Evolutionary conservation across 2,888 invertebrate genomes (phyloP).

Genomic region (Pachycephus smyrnensis): DNA sequence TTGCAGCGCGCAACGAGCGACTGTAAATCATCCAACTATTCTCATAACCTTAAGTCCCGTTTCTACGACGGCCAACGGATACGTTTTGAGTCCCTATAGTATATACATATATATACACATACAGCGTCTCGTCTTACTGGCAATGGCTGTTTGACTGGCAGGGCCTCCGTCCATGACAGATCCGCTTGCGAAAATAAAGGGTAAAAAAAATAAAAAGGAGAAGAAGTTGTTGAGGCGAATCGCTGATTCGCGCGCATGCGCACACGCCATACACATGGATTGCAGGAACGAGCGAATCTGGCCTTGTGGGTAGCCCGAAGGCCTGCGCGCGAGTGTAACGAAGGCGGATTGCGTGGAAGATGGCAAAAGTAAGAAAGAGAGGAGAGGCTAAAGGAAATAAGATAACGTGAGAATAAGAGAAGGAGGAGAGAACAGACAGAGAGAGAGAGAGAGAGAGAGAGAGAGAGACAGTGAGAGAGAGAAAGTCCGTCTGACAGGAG

Average conservation of each 20-base stretch:
- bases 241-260: not conserved
- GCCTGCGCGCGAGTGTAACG: not conserved
- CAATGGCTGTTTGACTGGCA: conserved; percentile 50
- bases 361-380: not conserved
- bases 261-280: not conserved
- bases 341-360: not conserved
- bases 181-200: not conserved
- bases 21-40: not conserved
- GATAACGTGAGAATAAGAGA: not conserved
- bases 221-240: not conserved
- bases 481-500: conserved; percentile 21
- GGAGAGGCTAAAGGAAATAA: not conserved
- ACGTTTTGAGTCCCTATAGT: not conserved
- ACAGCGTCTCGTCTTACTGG: not conserved
- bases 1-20: not conserved
- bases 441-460: conserved; percentile 2
- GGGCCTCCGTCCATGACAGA: conserved; percentile 43
- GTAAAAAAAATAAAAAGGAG: not conserved
- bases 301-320: not conserved
- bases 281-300: not conserved
- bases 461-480: conserved; percentile 4
- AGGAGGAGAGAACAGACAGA: not conserved
- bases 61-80: not conserved
- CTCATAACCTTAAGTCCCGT: not conserved
- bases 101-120: too few relatives aligned